Evolutionary conservation across 1,140 invertebrate species (phyloP).

Genomic region (Heliconius hermathena): DNA sequence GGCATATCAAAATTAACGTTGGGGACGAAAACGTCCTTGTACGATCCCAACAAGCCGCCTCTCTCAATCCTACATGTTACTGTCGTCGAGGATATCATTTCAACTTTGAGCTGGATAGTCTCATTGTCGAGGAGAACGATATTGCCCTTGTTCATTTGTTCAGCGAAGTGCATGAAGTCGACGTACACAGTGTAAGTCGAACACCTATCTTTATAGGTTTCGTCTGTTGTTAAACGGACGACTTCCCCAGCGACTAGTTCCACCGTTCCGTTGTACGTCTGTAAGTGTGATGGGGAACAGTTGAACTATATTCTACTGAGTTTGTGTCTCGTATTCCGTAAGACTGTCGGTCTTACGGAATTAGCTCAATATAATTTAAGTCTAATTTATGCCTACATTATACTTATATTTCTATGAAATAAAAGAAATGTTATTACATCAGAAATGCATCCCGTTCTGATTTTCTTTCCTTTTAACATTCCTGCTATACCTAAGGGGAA

Average conservation of each 20-base stretch:
- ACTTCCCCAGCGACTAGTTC: slow-evolving; percentile 85
- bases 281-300: slow-evolving; percentile 52
- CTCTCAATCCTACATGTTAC: slow-evolving; percentile 80
- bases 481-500: slow-evolving; percentile 88
- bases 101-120: slow-evolving; percentile 88
- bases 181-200: slow-evolving; percentile 87
- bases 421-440: slow-evolving; percentile 67
- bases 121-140: slow-evolving; percentile 90
- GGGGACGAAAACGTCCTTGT: slow-evolving; percentile 87
- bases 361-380: too few species aligned
- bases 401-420: too few species aligned
- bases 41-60: slow-evolving; percentile 75
- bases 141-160: slow-evolving; percentile 87
- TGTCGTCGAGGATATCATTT: slow-evolving; percentile 83
- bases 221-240: slow-evolving; percentile 89
- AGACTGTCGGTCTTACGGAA: not conserved
- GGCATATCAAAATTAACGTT: slow-evolving; percentile 90
- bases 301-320: not conserved
- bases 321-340: not conserved
- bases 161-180: slow-evolving; percentile 91
- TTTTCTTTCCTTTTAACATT: slow-evolving; percentile 91
- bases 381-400: too few species aligned
- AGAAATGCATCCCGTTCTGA: slow-evolving; percentile 88
- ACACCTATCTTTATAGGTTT: slow-evolving; percentile 87
- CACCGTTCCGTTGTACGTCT: slow-evolving; percentile 76